Evolutionary conservation across 2,113 vertebrate genomes (phyloP).

Genomic region (Leptosomus discolor): DNA sequence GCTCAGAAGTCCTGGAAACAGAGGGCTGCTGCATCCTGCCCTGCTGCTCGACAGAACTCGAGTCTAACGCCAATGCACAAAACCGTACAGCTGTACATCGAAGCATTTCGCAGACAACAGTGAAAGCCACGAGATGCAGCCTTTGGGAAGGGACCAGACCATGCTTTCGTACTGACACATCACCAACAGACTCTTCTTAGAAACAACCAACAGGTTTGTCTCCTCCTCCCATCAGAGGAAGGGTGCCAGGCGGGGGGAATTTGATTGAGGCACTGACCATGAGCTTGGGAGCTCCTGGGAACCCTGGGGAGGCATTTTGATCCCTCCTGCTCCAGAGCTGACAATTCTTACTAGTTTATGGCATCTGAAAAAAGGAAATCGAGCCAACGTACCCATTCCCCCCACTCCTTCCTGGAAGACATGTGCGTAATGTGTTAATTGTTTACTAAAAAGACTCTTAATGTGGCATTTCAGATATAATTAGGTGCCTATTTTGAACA

Average conservation of each 20-base stretch:
- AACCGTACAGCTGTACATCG: neutral
- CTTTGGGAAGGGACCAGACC: neutral
- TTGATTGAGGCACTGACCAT: rapidly evolving
- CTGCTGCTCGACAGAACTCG: neutral
- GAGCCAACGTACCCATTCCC: neutral
- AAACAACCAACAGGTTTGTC: neutral
- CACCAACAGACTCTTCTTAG: neutral
- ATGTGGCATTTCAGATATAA: neutral
- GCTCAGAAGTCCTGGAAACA: neutral
- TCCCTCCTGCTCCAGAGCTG: neutral
- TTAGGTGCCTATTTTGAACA: neutral
- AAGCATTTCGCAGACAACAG: neutral
- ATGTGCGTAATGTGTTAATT: neutral
- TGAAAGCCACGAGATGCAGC: neutral
- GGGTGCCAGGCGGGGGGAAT: neutral
- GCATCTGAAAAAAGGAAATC: neutral
- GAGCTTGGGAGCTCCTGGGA: neutral
- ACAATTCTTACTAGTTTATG: neutral
- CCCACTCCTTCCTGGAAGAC: neutral
- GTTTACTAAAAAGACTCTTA: neutral
- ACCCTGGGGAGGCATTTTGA: neutral
- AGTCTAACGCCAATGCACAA: neutral
- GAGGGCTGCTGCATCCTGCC: neutral
- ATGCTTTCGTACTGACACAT: neutral
- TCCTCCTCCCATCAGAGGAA: neutral